Evolutionary conservation across 2,888 invertebrate genomes (phyloP).

Genomic region (Crepidodera aurea): DNA sequence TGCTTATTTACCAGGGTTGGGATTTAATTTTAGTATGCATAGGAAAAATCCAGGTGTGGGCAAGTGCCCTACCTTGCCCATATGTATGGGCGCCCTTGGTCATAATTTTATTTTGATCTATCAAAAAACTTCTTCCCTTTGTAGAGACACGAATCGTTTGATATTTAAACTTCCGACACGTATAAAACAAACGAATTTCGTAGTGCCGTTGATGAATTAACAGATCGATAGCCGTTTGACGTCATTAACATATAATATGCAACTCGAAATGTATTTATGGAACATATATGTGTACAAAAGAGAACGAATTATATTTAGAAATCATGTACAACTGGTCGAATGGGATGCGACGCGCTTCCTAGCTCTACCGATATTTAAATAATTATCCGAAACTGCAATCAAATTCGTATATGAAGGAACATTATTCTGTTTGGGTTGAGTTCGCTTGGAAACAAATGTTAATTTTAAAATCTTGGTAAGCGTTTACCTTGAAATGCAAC

Average conservation of each 20-base stretch:
- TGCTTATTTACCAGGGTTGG: no score
- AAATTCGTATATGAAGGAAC: conserved; percentile 19
- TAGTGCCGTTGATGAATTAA: conserved; percentile 8
- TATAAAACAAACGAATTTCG: background rate
- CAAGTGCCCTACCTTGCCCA: no score
- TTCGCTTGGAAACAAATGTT: no score
- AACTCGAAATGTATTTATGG: conserved; percentile 48
- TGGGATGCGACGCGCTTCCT: conserved; percentile 32
- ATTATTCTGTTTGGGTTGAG: conserved; percentile 29
- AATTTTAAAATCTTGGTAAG: no score
- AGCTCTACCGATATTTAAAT: background rate
- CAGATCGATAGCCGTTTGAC: conserved; percentile 39
- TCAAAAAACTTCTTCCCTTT: no score
- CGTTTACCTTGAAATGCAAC: no score
- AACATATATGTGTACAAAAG: conserved; percentile 46
- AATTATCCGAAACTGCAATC: background rate
- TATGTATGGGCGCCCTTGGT: no score
- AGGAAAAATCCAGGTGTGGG: no score
- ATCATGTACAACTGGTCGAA: conserved; percentile 37
- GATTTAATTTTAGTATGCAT: no score
- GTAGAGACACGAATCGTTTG: no score
- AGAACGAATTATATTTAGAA: conserved; percentile 45
- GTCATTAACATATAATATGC: conserved; percentile 47
- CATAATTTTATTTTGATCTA: no score
- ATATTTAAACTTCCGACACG: background rate